A percentile compares a stretch with the other conserved stretches of the same genome.
Evolutionary conservation across 2,888 invertebrate genomes (phyloP).

Genomic region (Lordiphosa andalusiaca): DNA sequence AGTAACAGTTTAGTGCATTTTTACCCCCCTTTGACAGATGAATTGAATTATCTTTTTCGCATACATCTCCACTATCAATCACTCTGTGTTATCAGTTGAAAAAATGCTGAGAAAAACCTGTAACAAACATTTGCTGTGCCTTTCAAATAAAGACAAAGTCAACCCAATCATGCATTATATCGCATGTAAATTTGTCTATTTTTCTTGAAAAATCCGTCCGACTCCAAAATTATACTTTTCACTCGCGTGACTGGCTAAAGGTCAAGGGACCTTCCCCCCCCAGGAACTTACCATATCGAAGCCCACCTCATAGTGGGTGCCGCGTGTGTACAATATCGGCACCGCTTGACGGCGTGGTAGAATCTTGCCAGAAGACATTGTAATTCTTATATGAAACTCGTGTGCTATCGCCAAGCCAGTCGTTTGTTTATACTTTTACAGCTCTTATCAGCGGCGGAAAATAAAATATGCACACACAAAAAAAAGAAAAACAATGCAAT

Average conservation of each 20-base stretch:
- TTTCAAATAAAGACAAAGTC: too few relatives aligned
- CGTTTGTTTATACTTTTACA: slow-evolving; percentile 21
- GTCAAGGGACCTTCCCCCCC: slow-evolving; percentile 2
- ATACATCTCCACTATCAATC: too few relatives aligned
- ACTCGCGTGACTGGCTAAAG: slow-evolving; percentile 15
- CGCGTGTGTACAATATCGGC: slow-evolving; percentile 88
- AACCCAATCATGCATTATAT: neutral
- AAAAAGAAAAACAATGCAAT: slow-evolving; percentile 24
- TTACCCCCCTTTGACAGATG: too few relatives aligned
- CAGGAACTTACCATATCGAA: slow-evolving; percentile 89
- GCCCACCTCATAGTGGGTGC: slow-evolving; percentile 92
- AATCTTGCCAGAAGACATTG: slow-evolving; percentile 67
- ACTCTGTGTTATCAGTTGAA: too few relatives aligned
- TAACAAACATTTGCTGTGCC: too few relatives aligned
- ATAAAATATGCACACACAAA: slow-evolving; percentile 8
- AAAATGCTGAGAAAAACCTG: too few relatives aligned
- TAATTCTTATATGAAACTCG: neutral
- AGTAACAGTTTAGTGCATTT: too few relatives aligned
- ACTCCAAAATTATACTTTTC: slow-evolving; percentile 2
- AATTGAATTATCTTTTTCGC: too few relatives aligned
- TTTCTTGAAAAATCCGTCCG: slow-evolving; percentile 2
- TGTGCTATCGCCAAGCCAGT: slow-evolving; percentile 1
- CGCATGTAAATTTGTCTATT: too few relatives aligned
- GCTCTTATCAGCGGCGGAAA: slow-evolving; percentile 11
- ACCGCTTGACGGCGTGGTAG: slow-evolving; percentile 84